A percentile compares a stretch with the other conserved stretches of the same genome.
Conservation (phyloP, 2,113 vertebrate species). For the Solenodon paradoxus region DNA sequence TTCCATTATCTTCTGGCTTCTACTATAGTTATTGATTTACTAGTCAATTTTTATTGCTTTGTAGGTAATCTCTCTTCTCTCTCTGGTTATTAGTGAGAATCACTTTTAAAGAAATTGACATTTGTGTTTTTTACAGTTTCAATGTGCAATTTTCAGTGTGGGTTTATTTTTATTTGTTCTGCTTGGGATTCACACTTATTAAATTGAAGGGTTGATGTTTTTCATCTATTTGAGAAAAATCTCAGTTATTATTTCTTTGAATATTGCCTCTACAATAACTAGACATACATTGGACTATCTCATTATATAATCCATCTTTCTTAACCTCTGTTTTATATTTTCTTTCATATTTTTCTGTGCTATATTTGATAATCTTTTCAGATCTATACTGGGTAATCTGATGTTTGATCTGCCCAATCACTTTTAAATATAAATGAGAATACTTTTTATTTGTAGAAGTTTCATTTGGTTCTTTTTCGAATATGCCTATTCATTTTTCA, state of each 20-base stretch:
- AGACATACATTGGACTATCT: background rate
- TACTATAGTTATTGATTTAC: background rate
- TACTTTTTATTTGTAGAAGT: conserved; percentile 2
- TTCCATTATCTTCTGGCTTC: background rate
- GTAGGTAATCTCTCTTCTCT: background rate
- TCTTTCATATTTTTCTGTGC: background rate
- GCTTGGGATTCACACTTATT: background rate
- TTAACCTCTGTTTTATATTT: conserved; percentile 9
- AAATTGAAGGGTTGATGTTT: background rate
- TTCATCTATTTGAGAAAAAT: background rate
- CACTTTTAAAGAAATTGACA: background rate
- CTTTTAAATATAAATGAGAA: conserved; percentile 10
- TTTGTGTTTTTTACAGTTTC: background rate
- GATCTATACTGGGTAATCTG: background rate
- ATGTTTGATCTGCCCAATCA: background rate
- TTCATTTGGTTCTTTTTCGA: background rate
- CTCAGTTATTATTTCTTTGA: background rate
- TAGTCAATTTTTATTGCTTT: background rate
- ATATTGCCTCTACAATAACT: background rate
- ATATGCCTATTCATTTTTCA: background rate
- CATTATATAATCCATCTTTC: background rate
- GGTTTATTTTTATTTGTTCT: background rate
- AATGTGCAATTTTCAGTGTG: background rate
- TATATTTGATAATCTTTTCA: background rate
- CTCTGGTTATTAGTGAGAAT: background rate